Percentiles rank a stretch among this genome's conserved stretches.
Evolutionary conservation across 2,113 vertebrate species (phyloP).

Genomic region (Apus apus): DNA sequence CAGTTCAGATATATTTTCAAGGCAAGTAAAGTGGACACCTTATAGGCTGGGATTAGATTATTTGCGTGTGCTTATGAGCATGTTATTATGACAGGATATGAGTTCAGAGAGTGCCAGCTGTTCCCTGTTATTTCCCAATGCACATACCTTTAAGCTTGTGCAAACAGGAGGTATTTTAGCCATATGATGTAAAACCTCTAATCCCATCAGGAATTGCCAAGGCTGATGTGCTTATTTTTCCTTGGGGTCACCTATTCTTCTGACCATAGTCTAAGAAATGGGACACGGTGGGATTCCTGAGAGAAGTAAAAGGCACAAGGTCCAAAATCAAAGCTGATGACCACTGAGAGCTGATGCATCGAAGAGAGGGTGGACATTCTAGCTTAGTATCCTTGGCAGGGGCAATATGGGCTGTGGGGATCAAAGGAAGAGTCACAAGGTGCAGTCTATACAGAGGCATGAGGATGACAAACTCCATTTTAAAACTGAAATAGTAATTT

Average conservation of each 20-base stretch:
- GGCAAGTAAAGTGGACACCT: not conserved
- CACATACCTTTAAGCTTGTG: not conserved
- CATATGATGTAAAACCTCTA: not conserved
- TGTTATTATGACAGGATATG: not conserved
- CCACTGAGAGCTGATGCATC: not conserved
- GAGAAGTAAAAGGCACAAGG: not conserved
- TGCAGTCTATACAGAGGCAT: not conserved
- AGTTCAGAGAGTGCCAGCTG: slow-evolving; percentile 20
- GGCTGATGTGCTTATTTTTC: not conserved
- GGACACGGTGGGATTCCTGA: not conserved
- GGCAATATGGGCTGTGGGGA: not conserved
- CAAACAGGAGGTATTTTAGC: not conserved
- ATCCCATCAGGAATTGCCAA: not conserved
- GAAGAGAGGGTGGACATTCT: not conserved
- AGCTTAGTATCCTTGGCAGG: not conserved
- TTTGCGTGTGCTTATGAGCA: not conserved
- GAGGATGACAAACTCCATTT: not conserved
- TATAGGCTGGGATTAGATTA: not conserved
- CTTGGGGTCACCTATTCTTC: not conserved
- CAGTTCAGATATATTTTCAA: not conserved
- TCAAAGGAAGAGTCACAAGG: not conserved
- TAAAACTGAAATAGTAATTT: not conserved
- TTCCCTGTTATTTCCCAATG: not conserved
- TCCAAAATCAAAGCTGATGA: not conserved
- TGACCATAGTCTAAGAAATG: not conserved